These are phyloP conservation scores for Oasisia sp. DNA, from an alignment of 2,888 invertebrate species.

Conservation along the genomic window DNA sequence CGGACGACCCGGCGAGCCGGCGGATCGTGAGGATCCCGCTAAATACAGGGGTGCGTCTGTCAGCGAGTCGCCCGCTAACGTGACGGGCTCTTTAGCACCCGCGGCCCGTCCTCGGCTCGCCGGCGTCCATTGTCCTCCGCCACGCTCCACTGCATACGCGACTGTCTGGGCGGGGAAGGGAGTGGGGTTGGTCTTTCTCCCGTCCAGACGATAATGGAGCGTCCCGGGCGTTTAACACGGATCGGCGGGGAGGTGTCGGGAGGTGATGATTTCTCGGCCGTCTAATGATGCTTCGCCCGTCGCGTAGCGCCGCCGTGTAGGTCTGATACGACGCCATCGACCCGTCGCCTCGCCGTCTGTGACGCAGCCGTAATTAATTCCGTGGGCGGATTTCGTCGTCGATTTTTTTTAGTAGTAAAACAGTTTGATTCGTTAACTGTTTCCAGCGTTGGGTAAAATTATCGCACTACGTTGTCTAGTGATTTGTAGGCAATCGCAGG, in stretches of 20 bases:
- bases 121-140: neutral
- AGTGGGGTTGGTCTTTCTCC: constrained; percentile 6
- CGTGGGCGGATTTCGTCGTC: neutral
- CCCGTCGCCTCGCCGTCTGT: neutral
- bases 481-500: too few relatives aligned
- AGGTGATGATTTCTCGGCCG: neutral
- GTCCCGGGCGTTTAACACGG: neutral
- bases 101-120: neutral
- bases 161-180: neutral
- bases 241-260: neutral
- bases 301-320: neutral
- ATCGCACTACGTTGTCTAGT: too few relatives aligned
- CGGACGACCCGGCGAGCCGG: neutral
- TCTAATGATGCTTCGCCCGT: neutral
- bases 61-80: neutral
- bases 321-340: neutral
- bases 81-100: neutral
- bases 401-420: neutral
- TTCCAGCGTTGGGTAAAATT: neutral
- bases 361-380: neutral
- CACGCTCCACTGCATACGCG: neutral
- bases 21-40: neutral
- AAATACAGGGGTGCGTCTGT: neutral
- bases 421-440: neutral
- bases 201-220: neutral